phyloP scores from a whole-genome alignment of 2,113 vertebrate genomes.

The Sminthopsis crassicaudata region DNA sequence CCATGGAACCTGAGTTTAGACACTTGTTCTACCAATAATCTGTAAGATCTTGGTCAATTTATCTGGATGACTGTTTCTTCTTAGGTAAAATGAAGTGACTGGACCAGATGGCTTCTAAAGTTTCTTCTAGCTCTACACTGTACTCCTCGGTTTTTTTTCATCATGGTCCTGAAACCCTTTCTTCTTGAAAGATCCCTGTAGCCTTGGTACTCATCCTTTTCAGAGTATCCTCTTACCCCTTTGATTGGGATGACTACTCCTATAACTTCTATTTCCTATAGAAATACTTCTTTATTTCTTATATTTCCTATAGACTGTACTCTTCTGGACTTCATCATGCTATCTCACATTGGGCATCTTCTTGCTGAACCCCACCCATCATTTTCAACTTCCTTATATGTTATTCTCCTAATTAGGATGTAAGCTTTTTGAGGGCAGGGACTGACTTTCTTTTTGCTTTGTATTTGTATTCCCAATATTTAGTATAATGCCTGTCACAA shows the following conservation, averaged over 20 bases:
- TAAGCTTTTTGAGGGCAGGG: background rate
- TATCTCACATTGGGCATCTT: background rate
- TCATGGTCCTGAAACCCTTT: background rate
- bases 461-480: background rate
- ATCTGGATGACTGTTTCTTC: background rate
- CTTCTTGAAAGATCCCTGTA: background rate
- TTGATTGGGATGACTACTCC: background rate
- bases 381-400: background rate
- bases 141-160: background rate
- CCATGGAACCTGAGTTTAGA: background rate
- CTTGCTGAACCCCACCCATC: background rate
- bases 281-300: background rate
- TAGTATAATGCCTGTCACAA: background rate
- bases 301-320: background rate
- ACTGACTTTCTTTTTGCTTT: background rate
- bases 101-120: background rate
- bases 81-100: background rate
- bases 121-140: background rate
- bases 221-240: background rate
- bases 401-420: background rate
- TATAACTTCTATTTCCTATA: background rate
- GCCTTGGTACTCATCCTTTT: background rate
- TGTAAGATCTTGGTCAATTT: background rate
- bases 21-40: background rate
- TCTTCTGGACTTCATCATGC: background rate